Base-by-base conservation (phyloP, 2,888 invertebrate genomes). In the Plagodis dolabraria region DNA sequence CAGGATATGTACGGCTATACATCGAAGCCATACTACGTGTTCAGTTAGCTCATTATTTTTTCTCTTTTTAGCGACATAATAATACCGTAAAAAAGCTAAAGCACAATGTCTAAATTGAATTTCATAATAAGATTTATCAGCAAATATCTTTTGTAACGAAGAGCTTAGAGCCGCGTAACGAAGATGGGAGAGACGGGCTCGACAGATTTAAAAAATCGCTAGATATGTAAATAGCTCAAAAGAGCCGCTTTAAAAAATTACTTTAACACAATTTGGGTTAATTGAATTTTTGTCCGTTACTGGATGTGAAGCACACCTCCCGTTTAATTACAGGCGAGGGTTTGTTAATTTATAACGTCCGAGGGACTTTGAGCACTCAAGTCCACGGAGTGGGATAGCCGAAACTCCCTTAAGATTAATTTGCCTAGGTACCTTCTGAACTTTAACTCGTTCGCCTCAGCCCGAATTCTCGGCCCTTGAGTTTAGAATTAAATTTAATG, bases 351-450 rank as follows among this genome's bases (percentile, higher is more conserved):
- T 91, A 89, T 85, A 89, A 85, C 85, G 83, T 85, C 84, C 80
- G 80, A 82, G 82, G 79, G 86, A 86, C 85, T 87, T 83, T 76
- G 82, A 81, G 75, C 77, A 82, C 85, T 87, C 80, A 81, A 85
- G 85, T 82, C 83, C 79, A 75, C 76, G 73, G 76, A 83, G 71
- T 78, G 80, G 86, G 87, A 87, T 87, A 89, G 87, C 88, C 84
- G 86, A 85, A 89, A 89, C 89, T 92, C 92, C 90, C 91, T 86
- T 84, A 92, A 92, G 92, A 92, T 92, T 92, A 92, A 92, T 92
- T 92, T 92, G 85, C 82, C 77, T 81, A 85, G 63, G 87, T 79
- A 83, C 74, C 88, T 87, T 78, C 77, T 81, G 83, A 92, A 92
- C 87, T 92, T 91, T 89, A 89, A 91, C 92, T 90, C 90, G 86